Base-by-base conservation (phyloP, 2,888 invertebrate species). In the Netelia inedita region DNA sequence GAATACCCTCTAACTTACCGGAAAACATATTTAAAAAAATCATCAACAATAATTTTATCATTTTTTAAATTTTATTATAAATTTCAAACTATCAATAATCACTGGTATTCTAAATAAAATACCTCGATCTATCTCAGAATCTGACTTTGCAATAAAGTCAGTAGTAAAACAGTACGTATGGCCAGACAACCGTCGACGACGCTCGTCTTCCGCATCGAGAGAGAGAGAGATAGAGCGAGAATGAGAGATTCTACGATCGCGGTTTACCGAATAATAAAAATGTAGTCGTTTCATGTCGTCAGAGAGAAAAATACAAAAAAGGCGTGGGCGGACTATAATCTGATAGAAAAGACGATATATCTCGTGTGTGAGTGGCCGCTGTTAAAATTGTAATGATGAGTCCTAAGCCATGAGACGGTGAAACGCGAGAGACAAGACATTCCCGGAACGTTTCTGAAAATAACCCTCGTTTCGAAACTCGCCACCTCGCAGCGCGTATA, bases 381-480 rank as follows among this genome's bases (percentile, higher is more conserved):
- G 65, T 65, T 76, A 73, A 53, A 68, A 65, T 55, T 69, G 55
- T 73, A 68, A 84, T 65, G 84, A 81, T 35, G 76, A 81, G 28
- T 74, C 63, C 69, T 28, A 46, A 23, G 23, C 35, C 16, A 46
- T 61, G 72, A 74, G 21, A 72, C 46, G 57, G 59, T 66, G 46
- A 57, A 9, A 57, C 19, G 21, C 19, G 43, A 68, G 75, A 69
- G 16, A 78, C 71, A 46, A 66, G 76, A 78, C 78, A 79, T 83
- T 83, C 78, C 53, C 55, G 50, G 78, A 74, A 78, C 61, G 63
- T 73, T 74, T 80, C 84, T 84, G 66, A 74, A 72, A 84, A 84
- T 84, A 84, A 50, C 76, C 76, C 73, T 81, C 72, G 61, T 73
- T 76, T 74, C 63, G 73, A 68, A 71, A 78, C 57, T 28, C 68